Evolutionary conservation across 2,888 invertebrate genomes (phyloP).

Genomic region (Euplexia lucipara): DNA sequence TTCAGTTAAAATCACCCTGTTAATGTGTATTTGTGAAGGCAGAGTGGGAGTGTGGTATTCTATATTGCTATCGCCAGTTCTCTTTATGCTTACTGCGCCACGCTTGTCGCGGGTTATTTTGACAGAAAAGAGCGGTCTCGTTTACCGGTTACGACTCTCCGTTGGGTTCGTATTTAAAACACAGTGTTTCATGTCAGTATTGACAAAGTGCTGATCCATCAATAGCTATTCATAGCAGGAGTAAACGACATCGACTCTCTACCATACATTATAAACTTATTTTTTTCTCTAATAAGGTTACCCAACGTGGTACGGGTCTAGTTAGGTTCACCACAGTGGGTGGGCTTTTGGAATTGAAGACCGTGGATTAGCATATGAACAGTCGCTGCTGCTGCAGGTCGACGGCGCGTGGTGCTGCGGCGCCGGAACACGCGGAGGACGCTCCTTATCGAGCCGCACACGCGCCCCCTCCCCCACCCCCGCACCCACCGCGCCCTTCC

Average conservation of each 20-base stretch:
- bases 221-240: background rate
- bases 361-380: background rate
- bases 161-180: too few species aligned
- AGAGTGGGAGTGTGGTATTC: too few species aligned
- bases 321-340: background rate
- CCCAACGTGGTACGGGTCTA: background rate
- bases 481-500: constrained; percentile 42
- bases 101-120: too few species aligned
- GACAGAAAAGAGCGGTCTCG: too few species aligned
- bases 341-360: background rate
- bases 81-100: too few species aligned
- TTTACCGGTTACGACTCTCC: too few species aligned
- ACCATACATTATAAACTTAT: too few species aligned
- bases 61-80: too few species aligned
- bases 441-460: constrained; percentile 79
- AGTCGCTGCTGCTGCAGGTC: background rate
- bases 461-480: constrained; percentile 61
- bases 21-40: too few species aligned
- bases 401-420: constrained; percentile 47
- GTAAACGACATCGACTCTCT: too few species aligned
- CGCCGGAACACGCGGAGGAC: constrained; percentile 63
- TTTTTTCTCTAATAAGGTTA: background rate
- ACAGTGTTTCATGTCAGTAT: background rate
- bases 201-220: background rate
- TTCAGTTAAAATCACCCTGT: too few species aligned